Evolutionary conservation across 2,888 invertebrate species (phyloP), one percentile per base, ranked within the genome.

Genomic region (Epistrophe eligans): DNA sequence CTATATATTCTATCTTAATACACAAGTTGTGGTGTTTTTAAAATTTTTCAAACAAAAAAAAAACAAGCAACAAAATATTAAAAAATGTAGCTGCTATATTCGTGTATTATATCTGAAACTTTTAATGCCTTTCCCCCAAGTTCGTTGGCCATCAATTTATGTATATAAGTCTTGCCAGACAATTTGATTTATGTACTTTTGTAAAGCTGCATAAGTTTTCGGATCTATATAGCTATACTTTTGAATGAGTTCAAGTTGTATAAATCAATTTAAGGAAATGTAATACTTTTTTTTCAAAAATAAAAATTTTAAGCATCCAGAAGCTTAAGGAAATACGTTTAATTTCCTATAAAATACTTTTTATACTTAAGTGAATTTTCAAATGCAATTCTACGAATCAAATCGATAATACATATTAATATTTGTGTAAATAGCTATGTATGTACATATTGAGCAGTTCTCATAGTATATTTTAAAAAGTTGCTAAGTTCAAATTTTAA

Each of bases 131-230:
- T 35, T 35, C 35, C 35, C 35, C 35, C 35, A 35, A 7, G 35
- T 35, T 32, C 4, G 32, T 32, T 35, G 35, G 35, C 35, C 35
- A 9, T 35, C 15, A 15, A 15, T 57, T 32, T n/a, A 32, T n/a
- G 13, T n/a, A 32, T 9, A 7, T 35, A 35, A 15, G n/a, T 45
- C 45, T 32, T 57, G 28, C n/a, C 55, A 57, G 15, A 57, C 7
- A 57, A 28, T 32, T 57, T 57, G 55, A 57, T 32, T 57, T 28
- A 57, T 57, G 55, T 32, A 57, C 55, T 28, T 10, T 28, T 15
- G 43, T n/a, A 43, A 43, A 55, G 28, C 7, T 55, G 28, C 15
- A 28, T 4, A 28, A 57, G 28, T 28, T 57, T 57, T 28, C 32
- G 15, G 32, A 57, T 57, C 0, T 32, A 32, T 24, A 24, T 24